Conservation (phyloP, 2,113 vertebrate genomes). For the Laticauda laticaudata region DNA sequence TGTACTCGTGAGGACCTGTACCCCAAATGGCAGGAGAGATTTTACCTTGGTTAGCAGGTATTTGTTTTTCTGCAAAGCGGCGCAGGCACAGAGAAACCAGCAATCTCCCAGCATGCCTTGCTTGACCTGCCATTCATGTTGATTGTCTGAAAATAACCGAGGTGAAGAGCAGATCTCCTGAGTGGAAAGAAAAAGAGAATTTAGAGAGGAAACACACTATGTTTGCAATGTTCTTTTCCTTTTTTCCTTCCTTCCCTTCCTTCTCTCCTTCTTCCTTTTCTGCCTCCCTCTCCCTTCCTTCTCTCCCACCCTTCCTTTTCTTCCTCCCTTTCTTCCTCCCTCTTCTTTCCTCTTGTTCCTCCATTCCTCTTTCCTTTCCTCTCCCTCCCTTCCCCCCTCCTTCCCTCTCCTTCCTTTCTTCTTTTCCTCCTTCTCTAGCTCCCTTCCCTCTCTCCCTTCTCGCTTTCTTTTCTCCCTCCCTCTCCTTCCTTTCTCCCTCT, state of each 20-base stretch:
- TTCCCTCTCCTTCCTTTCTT: no score
- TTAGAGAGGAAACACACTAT: neutral
- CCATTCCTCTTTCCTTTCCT: accelerated
- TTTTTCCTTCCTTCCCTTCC: neutral
- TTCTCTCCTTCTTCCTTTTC: no score
- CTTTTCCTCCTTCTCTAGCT: no score
- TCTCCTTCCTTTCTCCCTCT: neutral
- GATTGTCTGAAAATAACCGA: slow-evolving; percentile 77
- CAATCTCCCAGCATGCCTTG: slow-evolving; percentile 95
- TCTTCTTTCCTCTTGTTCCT: accelerated
- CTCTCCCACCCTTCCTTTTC: no score
- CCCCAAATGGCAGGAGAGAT: neutral
- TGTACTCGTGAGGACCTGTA: neutral
- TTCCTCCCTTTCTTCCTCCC: accelerated
- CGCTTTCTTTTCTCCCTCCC: no score
- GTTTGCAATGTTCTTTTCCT: neutral
- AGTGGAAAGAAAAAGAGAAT: slow-evolving; percentile 36
- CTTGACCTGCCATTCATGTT: slow-evolving; percentile 79
- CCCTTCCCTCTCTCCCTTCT: accelerated
- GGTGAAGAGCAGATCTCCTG: slow-evolving; percentile 88
- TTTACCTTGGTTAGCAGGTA: slow-evolving; percentile 84
- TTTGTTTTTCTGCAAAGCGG: slow-evolving; percentile 82
- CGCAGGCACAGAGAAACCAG: slow-evolving; percentile 94
- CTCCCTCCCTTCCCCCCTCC: neutral
- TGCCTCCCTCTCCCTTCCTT: no score